Conservation (phyloP, 2,888 invertebrate species). For the Harmothoe impar region DNA sequence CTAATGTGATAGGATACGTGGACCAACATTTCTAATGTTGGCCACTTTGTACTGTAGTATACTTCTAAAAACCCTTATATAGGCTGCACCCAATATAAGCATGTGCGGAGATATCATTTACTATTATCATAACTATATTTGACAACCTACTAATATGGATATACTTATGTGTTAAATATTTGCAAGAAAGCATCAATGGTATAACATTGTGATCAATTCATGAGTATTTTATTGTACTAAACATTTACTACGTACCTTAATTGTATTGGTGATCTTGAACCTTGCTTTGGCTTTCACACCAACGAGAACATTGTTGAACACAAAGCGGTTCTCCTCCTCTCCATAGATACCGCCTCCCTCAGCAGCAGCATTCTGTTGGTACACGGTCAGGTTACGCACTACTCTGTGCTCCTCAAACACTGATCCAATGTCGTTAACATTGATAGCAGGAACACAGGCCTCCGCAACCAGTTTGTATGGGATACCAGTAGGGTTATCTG, state of each 20-base stretch:
- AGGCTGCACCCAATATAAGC: no score
- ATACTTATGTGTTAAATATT: no score
- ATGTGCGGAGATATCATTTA: no score
- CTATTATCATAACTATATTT: no score
- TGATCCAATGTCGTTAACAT: slow-evolving; percentile 79
- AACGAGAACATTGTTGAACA: slow-evolving; percentile 83
- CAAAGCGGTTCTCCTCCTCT: slow-evolving; percentile 82
- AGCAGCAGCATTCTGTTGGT: slow-evolving; percentile 77
- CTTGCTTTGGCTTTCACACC: slow-evolving; percentile 82
- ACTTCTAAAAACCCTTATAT: no score
- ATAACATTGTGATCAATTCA: no score
- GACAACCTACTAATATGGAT: no score
- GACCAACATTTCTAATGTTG: not conserved
- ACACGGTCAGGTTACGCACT: slow-evolving; percentile 81
- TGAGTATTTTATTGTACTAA: no score
- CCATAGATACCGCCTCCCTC: slow-evolving; percentile 82
- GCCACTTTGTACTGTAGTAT: not conserved
- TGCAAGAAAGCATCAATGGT: no score
- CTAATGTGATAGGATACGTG: not conserved
- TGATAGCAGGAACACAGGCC: slow-evolving; percentile 82
- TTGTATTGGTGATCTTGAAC: slow-evolving; percentile 82
- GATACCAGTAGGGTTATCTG: slow-evolving; percentile 79
- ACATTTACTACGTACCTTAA: slow-evolving; percentile 76
- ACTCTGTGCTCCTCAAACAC: slow-evolving; percentile 84
- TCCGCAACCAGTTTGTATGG: slow-evolving; percentile 82